Percentiles rank a stretch among this genome's conserved stretches.
Evolutionary conservation across 2,113 vertebrate genomes (phyloP).

Genomic region (Sinocyclocheilus grahami): DNA sequence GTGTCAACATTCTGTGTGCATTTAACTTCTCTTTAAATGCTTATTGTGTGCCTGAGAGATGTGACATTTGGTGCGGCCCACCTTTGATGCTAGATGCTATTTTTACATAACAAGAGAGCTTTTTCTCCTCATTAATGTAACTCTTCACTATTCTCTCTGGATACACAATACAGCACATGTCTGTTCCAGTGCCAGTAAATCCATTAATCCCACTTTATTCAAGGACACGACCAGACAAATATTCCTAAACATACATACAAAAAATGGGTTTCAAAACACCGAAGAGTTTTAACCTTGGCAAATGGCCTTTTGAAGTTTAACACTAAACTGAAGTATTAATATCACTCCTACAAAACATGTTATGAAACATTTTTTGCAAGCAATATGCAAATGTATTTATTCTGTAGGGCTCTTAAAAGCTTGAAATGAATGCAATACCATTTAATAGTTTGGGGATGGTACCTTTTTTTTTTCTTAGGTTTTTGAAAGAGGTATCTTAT

Average conservation of each 20-base stretch:
- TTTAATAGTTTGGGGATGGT: neutral
- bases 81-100: constrained; percentile 28
- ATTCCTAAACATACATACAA: neutral
- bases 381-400: too few relatives aligned
- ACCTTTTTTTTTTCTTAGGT: neutral
- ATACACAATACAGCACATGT: neutral
- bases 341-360: neutral
- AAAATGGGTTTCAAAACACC: neutral
- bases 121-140: constrained; percentile 5
- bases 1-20: neutral
- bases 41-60: constrained; percentile 13
- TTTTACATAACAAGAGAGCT: constrained; percentile 36
- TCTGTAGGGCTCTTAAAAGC: neutral
- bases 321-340: neutral
- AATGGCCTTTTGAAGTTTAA: neutral
- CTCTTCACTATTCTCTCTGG: neutral
- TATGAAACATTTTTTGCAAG: neutral
- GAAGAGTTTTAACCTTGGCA: neutral
- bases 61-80: constrained; percentile 16
- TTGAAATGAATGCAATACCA: neutral
- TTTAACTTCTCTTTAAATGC: constrained; percentile 19
- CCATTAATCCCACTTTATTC: constrained; percentile 16
- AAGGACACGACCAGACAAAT: neutral
- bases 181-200: constrained; percentile 30
- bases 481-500: neutral